Base-by-base conservation (phyloP, 2,797 vertebrate species). In the Cyprinodon diabolis region DNA sequence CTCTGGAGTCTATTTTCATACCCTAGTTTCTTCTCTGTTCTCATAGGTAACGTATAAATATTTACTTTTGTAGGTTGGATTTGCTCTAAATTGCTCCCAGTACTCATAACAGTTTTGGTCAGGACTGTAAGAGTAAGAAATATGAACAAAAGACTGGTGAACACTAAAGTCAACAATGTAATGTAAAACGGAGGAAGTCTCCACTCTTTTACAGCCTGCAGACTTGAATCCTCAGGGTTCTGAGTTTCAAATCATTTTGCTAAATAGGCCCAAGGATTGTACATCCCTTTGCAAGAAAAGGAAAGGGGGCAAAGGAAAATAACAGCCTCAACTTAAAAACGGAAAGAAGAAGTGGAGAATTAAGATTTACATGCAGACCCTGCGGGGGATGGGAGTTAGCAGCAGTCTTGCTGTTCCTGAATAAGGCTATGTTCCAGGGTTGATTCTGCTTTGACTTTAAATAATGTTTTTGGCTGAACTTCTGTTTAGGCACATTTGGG, bases 401-500 rank as follows among this genome's bases (percentile, higher is more conserved):
- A 67, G 55, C 69, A 84, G 82, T 87, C 86, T 74, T 72, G 82
- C 83, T 89, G 86, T 76, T 90, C 30, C 65, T 78, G 84, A 92
- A 82, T 74, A 67, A 76, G 84, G 78, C 74, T 56, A 0, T 49
- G 68, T 79, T 92, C 83, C 83, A 86, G 77, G 72, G 74, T 82
- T 85, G 88, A 90, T 66, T 73, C 71, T 75, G 69, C 85, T 86
- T 87, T 80, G 82, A 67, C 85, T 84, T 84, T 77, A 83, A 87
- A 86, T 70, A 65, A 78, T 87, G 83, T 86, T 90, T 81, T 88
- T 91, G 90, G 89, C 89, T 68, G 10, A 49, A 45, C 79, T 72
- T 84, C 78, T 79, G 13, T 78, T 84, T 75, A 75, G 85, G 75
- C 87, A 85, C 77, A 66, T 71, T 35, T 66, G 62, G 77, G 81